These are phyloP conservation scores for Tenthredo notha DNA, from an alignment of 2,888 invertebrate species.

Conservation along the genomic window DNA sequence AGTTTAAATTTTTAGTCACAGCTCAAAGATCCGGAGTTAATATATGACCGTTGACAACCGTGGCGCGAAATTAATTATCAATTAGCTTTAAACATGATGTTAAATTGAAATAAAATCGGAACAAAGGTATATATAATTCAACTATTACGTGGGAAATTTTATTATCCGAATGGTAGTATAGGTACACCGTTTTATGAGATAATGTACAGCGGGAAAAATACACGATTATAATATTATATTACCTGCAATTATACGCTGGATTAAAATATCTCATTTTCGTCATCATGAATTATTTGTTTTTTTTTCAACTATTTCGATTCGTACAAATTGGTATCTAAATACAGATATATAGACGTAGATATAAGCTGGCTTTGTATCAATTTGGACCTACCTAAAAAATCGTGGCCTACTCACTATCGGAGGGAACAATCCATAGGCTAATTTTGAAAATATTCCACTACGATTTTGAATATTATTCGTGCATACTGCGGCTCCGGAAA, in stretches of 20 bases:
- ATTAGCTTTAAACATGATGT: not conserved
- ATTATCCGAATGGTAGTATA: not conserved
- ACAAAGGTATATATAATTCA: not conserved
- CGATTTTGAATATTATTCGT: not conserved
- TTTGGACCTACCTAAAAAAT: not conserved
- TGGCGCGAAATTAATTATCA: not conserved
- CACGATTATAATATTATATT: conserved; percentile 9
- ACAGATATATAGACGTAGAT: not conserved
- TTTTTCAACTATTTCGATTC: not conserved
- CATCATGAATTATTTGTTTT: not conserved
- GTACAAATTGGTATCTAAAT: not conserved
- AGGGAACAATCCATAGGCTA: not conserved
- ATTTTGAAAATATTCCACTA: not conserved
- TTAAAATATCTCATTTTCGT: conserved; percentile 6
- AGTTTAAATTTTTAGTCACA: not conserved
- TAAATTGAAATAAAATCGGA: not conserved
- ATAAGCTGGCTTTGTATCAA: not conserved
- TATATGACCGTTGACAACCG: not conserved
- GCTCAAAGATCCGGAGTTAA: not conserved
- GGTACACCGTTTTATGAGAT: not conserved
- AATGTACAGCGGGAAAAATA: not conserved
- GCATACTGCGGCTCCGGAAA: not conserved
- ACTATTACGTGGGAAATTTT: not conserved
- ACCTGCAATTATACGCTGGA: not conserved
- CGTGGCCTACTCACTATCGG: not conserved